Evolutionary conservation across 1,140 invertebrate genomes (phyloP).

Genomic region (Lepidostoma basale): DNA sequence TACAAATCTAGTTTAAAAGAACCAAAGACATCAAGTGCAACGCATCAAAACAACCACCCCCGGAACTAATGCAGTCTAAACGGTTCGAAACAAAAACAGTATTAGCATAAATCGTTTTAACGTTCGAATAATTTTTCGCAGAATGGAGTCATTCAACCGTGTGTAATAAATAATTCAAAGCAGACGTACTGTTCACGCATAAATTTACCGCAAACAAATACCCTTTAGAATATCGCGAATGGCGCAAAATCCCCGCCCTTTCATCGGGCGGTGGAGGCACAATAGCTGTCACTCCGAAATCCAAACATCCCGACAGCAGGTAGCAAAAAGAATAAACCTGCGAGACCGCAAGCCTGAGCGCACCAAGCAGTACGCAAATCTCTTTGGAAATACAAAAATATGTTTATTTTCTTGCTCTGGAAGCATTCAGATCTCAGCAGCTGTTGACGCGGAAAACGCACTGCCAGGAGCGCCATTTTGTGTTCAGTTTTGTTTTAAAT

Average conservation of each 20-base stretch:
- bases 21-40: no score
- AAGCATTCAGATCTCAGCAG: no score
- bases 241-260: constrained; percentile 3
- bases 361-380: no score
- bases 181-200: constrained; percentile 25
- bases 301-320: background rate
- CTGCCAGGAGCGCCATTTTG: no score
- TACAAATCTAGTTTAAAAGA: no score
- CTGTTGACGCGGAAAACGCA: no score
- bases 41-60: background rate
- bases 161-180: constrained; percentile 23
- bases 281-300: constrained; percentile 17
- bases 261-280: background rate
- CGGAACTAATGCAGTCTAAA: constrained; percentile 3
- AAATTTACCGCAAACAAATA: constrained; percentile 28
- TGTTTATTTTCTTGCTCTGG: no score
- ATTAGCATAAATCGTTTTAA: constrained; percentile 24
- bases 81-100: constrained; percentile 1
- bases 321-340: background rate
- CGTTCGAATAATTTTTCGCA: constrained; percentile 4
- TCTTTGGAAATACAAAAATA: no score
- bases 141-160: constrained; percentile 25
- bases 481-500: no score
- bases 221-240: constrained; percentile 6
- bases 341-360: background rate